These are phyloP conservation scores for Diaperis boleti DNA, from an alignment of 2,888 invertebrate species.

Conservation along the genomic window DNA sequence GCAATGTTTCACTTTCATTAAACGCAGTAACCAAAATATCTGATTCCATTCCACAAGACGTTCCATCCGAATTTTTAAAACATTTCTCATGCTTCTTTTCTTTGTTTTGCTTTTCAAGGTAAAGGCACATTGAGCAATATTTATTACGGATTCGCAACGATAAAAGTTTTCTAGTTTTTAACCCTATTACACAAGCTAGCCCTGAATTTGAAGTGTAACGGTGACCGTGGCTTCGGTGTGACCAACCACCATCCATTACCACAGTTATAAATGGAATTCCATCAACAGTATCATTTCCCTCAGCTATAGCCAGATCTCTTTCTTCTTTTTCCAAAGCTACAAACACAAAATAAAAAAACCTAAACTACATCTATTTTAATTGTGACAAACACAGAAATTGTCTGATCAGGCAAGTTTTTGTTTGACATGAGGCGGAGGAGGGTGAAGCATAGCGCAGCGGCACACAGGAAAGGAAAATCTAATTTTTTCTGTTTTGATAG, in stretches of 20 bases:
- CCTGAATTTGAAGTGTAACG: conserved; percentile 8
- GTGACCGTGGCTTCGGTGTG: conserved; percentile 2
- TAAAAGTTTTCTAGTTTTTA: conserved; percentile 40
- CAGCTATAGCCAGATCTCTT: not conserved
- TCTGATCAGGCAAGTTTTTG: too few species aligned
- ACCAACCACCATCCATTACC: conserved; percentile 9
- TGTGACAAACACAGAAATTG: too few species aligned
- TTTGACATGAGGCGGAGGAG: too few species aligned
- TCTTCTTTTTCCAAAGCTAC: too few species aligned
- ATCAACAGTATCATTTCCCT: conserved; percentile 3
- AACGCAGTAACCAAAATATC: conserved; percentile 46
- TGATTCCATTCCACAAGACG: conserved; percentile 45
- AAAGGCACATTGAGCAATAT: conserved; percentile 45
- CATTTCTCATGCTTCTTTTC: conserved; percentile 35
- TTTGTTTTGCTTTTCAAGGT: not conserved
- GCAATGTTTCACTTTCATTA: conserved; percentile 40
- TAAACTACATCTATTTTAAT: too few species aligned
- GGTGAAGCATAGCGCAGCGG: too few species aligned
- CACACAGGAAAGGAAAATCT: too few species aligned
- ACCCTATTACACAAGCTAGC: conserved; percentile 11
- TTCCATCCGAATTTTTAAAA: conserved; percentile 45
- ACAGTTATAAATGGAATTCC: conserved; percentile 16
- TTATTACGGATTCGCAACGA: conserved; percentile 46
- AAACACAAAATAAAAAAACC: too few species aligned
- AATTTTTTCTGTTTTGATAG: too few species aligned